These are phyloP conservation scores for Dorcus hopei DNA, from an alignment of 2,888 invertebrate genomes.

Conservation along the genomic window DNA sequence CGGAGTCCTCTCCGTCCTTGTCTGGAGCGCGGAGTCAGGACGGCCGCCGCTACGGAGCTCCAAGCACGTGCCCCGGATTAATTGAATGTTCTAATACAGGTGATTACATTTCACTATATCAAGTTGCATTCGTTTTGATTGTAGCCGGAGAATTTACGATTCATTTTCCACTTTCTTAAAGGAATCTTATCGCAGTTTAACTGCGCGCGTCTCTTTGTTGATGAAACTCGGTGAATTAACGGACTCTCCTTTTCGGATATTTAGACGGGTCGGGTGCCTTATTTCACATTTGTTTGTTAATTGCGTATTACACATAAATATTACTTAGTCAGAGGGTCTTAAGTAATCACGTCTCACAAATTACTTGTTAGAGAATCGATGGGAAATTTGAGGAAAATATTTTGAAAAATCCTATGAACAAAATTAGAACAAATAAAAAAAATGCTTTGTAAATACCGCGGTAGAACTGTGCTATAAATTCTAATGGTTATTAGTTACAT, in stretches of 20 bases:
- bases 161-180: conserved; percentile 2
- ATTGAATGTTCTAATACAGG: neutral
- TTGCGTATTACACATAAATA: too few relatives aligned
- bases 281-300: too few relatives aligned
- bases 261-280: too few relatives aligned
- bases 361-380: too few relatives aligned
- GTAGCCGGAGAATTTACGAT: conserved; percentile 3
- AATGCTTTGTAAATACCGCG: too few relatives aligned
- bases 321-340: too few relatives aligned
- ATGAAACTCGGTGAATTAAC: conserved; percentile 1
- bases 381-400: too few relatives aligned
- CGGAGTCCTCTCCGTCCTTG: neutral
- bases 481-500: too few relatives aligned
- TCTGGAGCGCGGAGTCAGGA: neutral
- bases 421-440: too few relatives aligned
- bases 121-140: conserved; percentile 2
- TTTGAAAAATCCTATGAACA: too few relatives aligned
- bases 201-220: conserved; percentile 1
- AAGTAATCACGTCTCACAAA: too few relatives aligned
- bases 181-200: conserved; percentile 2
- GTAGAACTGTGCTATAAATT: too few relatives aligned
- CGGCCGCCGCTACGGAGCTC: neutral
- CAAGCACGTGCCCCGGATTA: neutral
- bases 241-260: neutral
- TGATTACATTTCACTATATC: conserved; percentile 1